phyloP scores from a whole-genome alignment of 2,888 invertebrate species.

The Dolichomitus sp. region DNA sequence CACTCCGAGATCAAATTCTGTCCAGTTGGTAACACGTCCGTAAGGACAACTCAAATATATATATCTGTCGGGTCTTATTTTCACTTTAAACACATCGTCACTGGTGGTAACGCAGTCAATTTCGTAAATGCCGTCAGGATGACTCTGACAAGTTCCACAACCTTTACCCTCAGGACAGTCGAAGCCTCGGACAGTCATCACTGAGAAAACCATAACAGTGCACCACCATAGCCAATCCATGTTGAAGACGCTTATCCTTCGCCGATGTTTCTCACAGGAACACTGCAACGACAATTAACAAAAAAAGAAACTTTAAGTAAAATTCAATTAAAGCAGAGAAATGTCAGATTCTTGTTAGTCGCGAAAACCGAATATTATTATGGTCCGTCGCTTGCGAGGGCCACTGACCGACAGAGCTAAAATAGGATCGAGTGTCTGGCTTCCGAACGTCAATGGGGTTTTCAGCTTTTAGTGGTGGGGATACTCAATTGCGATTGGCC shows the following conservation, averaged over 20 bases:
- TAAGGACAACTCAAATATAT: slow-evolving; percentile 69
- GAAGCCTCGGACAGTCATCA: slow-evolving; percentile 22
- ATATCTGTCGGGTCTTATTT: slow-evolving; percentile 64
- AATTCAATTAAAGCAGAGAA: not conserved
- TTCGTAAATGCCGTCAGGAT: slow-evolving; percentile 62
- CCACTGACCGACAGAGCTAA: not conserved
- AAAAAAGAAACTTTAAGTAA: not conserved
- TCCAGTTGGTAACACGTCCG: slow-evolving; percentile 66
- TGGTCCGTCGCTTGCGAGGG: not conserved
- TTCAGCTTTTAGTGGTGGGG: not conserved
- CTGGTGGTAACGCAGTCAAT: slow-evolving; percentile 68
- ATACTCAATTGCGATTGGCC: not conserved
- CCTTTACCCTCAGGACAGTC: slow-evolving; percentile 69
- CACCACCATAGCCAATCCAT: slow-evolving; percentile 57
- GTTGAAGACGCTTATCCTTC: not conserved
- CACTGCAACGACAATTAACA: slow-evolving; percentile 24
- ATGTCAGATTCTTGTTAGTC: not conserved
- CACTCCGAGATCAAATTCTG: slow-evolving; percentile 68
- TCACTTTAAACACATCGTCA: slow-evolving; percentile 67
- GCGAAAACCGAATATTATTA: not conserved
- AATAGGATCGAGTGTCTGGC: not conserved
- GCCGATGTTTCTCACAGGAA: not conserved
- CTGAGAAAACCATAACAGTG: slow-evolving; percentile 43
- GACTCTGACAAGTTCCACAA: slow-evolving; percentile 65
- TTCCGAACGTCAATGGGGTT: not conserved